Conservation (phyloP, 2,113 vertebrate species). For the Malaclemys terrapin region DNA sequence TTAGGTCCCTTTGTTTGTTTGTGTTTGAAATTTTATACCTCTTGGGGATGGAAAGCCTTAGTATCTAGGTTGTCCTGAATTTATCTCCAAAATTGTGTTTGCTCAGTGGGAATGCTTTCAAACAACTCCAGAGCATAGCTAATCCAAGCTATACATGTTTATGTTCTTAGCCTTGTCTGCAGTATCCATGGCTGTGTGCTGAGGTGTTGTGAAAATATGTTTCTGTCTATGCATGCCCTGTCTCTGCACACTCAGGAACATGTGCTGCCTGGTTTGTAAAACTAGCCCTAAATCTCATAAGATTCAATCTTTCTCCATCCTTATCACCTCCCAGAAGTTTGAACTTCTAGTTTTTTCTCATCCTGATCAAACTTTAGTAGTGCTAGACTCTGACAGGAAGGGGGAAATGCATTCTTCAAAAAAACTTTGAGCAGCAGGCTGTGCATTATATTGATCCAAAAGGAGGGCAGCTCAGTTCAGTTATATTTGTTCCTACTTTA, state of each 20-base stretch:
- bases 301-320: not conserved
- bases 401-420: not conserved
- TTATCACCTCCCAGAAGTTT: not conserved
- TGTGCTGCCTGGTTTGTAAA: not conserved
- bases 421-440: not conserved
- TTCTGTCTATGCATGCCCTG: not conserved
- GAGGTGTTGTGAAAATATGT: accelerated
- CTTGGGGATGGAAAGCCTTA: not conserved
- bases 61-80: not conserved
- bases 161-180: not conserved
- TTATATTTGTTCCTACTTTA: not conserved
- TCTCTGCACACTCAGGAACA: not conserved
- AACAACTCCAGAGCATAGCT: not conserved
- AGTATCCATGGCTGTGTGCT: not conserved
- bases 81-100: not conserved
- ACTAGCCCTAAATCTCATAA: not conserved
- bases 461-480: not conserved
- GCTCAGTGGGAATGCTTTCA: not conserved
- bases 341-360: not conserved
- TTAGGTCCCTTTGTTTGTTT: not conserved
- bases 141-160: accelerated
- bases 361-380: not conserved
- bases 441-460: not conserved
- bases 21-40: not conserved
- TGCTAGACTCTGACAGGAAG: not conserved